Evolutionary conservation across 2,113 vertebrate species (phyloP).

Genomic region (Callorhinus ursinus): DNA sequence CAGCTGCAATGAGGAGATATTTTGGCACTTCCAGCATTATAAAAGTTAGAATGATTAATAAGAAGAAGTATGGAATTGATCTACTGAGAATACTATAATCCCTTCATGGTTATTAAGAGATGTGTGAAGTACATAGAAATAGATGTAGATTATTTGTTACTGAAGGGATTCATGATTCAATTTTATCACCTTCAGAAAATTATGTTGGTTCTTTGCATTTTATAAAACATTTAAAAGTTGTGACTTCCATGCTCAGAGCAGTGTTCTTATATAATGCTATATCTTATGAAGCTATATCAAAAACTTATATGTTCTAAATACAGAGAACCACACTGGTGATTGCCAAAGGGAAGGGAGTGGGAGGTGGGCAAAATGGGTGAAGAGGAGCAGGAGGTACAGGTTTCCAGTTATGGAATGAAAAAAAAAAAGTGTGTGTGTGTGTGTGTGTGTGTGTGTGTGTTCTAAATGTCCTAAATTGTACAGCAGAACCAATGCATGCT

Average conservation of each 20-base stretch:
- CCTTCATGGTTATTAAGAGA: constrained; percentile 68
- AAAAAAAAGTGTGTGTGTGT: background rate
- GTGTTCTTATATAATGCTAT: background rate
- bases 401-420: background rate
- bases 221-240: constrained; percentile 26
- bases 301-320: background rate
- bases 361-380: background rate
- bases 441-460: background rate
- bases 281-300: background rate
- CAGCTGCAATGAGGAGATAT: constrained; percentile 77
- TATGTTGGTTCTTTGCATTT: background rate
- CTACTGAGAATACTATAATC: constrained; percentile 64
- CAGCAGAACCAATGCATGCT: background rate
- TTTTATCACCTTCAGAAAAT: constrained; percentile 50
- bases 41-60: constrained; percentile 78
- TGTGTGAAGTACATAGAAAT: constrained; percentile 62
- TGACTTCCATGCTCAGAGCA: background rate
- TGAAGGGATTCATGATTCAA: constrained; percentile 40
- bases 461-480: background rate
- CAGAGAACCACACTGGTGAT: background rate
- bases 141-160: constrained; percentile 64
- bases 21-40: constrained; percentile 69
- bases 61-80: constrained; percentile 64
- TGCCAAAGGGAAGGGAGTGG: background rate
- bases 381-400: background rate